Evolutionary conservation across 2,797 vertebrate species (phyloP), one percentile per base, ranked within the genome.

Genomic region (Sternotherus odoratus): DNA sequence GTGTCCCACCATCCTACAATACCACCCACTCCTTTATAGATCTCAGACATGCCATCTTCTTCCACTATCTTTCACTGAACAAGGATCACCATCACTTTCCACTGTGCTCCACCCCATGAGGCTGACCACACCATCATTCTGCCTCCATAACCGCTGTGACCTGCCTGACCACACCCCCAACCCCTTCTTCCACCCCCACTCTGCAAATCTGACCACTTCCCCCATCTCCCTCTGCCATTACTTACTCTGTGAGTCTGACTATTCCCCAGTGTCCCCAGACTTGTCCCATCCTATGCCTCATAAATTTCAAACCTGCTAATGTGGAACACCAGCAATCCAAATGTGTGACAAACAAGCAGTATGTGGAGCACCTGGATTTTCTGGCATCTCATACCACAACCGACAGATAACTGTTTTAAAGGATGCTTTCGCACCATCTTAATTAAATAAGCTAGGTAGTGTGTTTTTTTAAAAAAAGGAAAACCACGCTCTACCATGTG

Each of bases 381-480:
- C 82, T 77, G 85, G 77, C 12, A 85, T 57, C 28, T 56, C 49
- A 49, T 12, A 83, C 39, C 79, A 82, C 0, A 0, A 56, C 28
- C 78, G 63, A 69, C 69, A 21, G 17, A 56, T 39, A 79, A 95
- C 57, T 92, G 57, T 51, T 91, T 66, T 51, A 91, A 49, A 63
- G 94, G 92, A 88, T 93, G 53, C 80, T 87, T 94, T 85, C 69
- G 85, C 3, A 0, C 6, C 33, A n/a, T 78, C 91, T 63, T 8
- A 83, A 92, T 60, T 10, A 85, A 92, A 50, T 89, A 39, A 72
- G 19, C 21, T 39, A 90, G 66, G 93, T 92, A 94, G 87, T 85
- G 43, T 60, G 6, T 94, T 93, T 94, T 88, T 87, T 57, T 28
- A 57, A n/a, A 19, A 90, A 95, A 87, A 36, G 39, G 36, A 1